Evolutionary conservation across 1,140 invertebrate genomes (phyloP).

Genomic region (Zophobas atratus): DNA sequence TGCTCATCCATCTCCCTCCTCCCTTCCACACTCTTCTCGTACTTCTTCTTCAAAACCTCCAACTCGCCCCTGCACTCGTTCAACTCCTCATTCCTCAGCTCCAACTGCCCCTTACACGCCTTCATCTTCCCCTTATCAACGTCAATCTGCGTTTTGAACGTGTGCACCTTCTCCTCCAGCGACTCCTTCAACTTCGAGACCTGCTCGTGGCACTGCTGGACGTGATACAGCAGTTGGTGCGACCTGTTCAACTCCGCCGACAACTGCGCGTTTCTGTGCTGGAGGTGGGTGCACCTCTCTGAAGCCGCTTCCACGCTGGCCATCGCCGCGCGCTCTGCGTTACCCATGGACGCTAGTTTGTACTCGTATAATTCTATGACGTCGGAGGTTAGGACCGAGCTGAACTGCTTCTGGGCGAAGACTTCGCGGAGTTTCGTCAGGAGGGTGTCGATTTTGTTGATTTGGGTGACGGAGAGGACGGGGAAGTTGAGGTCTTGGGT

Average conservation of each 20-base stretch:
- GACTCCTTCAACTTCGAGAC: constrained; percentile 50
- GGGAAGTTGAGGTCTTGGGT: constrained; percentile 6
- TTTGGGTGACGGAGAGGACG: constrained; percentile 15
- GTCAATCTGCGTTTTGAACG: constrained; percentile 48
- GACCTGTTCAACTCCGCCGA: constrained; percentile 69
- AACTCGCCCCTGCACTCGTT: constrained; percentile 29
- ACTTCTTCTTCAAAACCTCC: constrained; percentile 46
- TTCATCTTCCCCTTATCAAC: constrained; percentile 55
- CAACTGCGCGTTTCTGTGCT: constrained; percentile 70
- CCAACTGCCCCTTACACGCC: constrained; percentile 51
- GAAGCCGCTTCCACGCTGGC: constrained; percentile 71
- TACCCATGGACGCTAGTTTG: constrained; percentile 72
- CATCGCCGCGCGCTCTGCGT: constrained; percentile 70
- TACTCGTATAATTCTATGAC: constrained; percentile 83
- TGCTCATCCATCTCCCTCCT: constrained; percentile 55
- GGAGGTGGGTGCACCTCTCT: constrained; percentile 69
- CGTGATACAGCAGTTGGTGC: constrained; percentile 70
- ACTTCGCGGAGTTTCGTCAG: constrained; percentile 9
- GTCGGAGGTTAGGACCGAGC: constrained; percentile 73
- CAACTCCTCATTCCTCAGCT: constrained; percentile 52
- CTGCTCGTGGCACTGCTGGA: constrained; percentile 71
- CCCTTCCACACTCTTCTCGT: constrained; percentile 47
- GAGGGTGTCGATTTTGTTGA: constrained; percentile 21
- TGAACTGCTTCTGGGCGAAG: constrained; percentile 12
- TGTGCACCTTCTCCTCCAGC: constrained; percentile 48